Evolutionary conservation across 2,113 vertebrate genomes (phyloP).

Genomic region (Calidris pugnax): DNA sequence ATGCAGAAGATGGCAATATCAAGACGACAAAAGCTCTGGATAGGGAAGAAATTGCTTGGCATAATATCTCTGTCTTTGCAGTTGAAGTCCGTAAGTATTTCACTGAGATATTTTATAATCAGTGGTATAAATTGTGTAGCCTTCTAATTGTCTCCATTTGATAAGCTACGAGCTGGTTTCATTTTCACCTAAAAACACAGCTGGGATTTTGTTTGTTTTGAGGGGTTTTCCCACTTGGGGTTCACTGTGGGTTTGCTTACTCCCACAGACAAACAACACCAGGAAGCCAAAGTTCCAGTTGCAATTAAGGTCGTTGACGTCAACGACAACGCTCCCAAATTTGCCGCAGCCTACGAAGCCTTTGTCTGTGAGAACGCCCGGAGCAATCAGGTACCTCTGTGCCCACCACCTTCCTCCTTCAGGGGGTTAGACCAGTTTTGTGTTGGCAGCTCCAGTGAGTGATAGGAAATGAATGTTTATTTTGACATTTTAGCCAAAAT

Average conservation of each 20-base stretch:
- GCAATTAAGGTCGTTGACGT: constrained; percentile 90
- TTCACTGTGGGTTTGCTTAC: background rate
- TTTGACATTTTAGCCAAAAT: background rate
- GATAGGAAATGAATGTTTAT: background rate
- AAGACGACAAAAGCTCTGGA: constrained; percentile 90
- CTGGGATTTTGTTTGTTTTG: background rate
- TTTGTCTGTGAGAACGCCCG: constrained; percentile 89
- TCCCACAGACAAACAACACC: constrained; percentile 86
- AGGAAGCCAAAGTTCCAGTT: constrained; percentile 92
- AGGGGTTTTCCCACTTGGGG: background rate
- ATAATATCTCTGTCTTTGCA: constrained; percentile 95
- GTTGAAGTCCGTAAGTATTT: constrained; percentile 86
- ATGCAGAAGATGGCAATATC: constrained; percentile 90
- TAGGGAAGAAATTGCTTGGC: constrained; percentile 90
- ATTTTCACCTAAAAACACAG: background rate
- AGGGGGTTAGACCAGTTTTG: background rate
- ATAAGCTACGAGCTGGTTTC: background rate
- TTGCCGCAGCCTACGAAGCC: constrained; percentile 87
- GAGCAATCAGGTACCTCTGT: constrained; percentile 82
- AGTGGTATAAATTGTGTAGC: background rate
- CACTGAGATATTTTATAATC: background rate
- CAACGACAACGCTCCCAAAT: constrained; percentile 94
- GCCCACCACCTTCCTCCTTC: background rate
- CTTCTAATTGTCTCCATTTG: background rate
- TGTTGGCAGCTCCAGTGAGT: background rate